Evolutionary conservation across 2,113 vertebrate genomes (phyloP).

Genomic region (Platanista minor): DNA sequence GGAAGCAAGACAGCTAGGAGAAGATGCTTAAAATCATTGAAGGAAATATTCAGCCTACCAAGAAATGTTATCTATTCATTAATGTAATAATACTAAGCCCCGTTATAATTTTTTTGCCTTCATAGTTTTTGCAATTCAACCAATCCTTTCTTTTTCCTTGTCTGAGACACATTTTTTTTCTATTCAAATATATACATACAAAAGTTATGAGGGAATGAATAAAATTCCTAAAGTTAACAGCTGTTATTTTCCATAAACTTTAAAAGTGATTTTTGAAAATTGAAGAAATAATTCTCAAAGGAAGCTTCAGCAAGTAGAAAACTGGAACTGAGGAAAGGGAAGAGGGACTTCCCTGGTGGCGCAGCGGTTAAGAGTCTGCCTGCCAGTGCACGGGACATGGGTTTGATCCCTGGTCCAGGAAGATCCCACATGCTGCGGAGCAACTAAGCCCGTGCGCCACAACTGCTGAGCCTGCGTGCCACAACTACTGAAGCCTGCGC

Average conservation of each 20-base stretch:
- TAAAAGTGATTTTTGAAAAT: slow-evolving; percentile 6
- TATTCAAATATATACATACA: not conserved
- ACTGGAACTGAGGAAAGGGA: not conserved
- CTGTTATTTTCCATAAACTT: not conserved
- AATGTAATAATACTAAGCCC: not conserved
- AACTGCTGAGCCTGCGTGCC: too few relatives aligned
- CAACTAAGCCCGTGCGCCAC: too few relatives aligned
- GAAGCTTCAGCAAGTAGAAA: not conserved
- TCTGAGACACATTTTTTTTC: not conserved
- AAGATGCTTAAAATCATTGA: not conserved
- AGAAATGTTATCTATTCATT: not conserved
- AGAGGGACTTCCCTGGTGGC: too few relatives aligned
- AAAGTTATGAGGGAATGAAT: not conserved
- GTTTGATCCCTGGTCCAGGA: too few relatives aligned
- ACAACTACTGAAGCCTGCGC: too few relatives aligned
- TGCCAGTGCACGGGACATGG: too few relatives aligned
- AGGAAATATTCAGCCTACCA: not conserved
- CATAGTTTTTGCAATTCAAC: not conserved
- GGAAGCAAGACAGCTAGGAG: not conserved
- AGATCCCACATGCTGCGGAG: too few relatives aligned
- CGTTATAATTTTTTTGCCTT: not conserved
- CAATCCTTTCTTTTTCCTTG: not conserved
- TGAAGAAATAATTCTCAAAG: not conserved
- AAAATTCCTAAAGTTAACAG: not conserved
- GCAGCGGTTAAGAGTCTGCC: too few relatives aligned